Percentiles rank a stretch among this genome's conserved stretches.
Conservation (phyloP, 2,888 invertebrate genomes). For the Parascotia fuliginaria region DNA sequence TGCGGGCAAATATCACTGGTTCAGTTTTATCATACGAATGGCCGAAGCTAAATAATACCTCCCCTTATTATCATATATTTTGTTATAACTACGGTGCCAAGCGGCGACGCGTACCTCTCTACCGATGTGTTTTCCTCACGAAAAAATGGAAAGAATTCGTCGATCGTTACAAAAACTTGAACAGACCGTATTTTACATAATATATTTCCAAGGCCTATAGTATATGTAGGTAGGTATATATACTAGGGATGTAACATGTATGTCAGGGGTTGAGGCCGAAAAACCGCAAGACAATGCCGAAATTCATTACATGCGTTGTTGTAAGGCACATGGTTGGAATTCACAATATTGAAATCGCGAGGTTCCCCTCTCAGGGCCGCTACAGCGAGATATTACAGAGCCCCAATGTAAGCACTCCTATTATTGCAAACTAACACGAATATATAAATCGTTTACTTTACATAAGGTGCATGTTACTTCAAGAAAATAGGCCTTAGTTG, state of each 20-base stretch:
- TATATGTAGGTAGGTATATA: conserved; percentile 55
- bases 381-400: conserved; percentile 59
- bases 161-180: conserved; percentile 50
- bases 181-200: conserved; percentile 51
- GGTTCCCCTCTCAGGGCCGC: conserved; percentile 43
- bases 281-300: conserved; percentile 83
- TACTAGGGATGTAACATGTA: conserved; percentile 47
- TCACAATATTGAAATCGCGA: conserved; percentile 83
- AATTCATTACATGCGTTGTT: conserved; percentile 81
- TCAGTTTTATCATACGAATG: conserved; percentile 83
- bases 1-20: conserved; percentile 79
- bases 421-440: conserved; percentile 71
- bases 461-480: conserved; percentile 26
- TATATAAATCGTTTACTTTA: conserved; percentile 68
- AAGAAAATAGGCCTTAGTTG: too few relatives aligned
- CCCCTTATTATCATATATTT: conserved; percentile 78
- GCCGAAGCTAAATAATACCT: conserved; percentile 79
- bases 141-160: conserved; percentile 52
- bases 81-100: conserved; percentile 61
- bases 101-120: conserved; percentile 61
- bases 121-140: conserved; percentile 52
- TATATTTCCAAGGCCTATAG: conserved; percentile 56
- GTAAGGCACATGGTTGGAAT: conserved; percentile 76
- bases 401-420: conserved; percentile 55
- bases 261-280: conserved; percentile 71